These are phyloP conservation scores for Plectropomus leopardus DNA, from an alignment of 2,113 vertebrate species.

Conservation along the genomic window DNA sequence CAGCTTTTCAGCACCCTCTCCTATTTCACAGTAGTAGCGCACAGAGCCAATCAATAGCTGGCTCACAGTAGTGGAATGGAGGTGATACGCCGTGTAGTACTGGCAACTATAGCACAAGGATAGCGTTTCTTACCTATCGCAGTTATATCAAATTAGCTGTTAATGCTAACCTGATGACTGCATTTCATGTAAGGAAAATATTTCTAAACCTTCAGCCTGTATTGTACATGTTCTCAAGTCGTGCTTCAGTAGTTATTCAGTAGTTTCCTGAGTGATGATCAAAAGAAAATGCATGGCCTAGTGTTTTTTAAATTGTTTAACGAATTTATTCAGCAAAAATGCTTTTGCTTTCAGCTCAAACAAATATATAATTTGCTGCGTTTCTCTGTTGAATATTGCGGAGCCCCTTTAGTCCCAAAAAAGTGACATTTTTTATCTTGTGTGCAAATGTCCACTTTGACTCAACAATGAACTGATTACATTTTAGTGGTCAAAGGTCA, in stretches of 20 bases:
- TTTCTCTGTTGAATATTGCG: background rate
- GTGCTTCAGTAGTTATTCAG: background rate
- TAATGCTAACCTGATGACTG: background rate
- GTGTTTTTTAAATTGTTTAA: background rate
- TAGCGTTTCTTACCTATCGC: background rate
- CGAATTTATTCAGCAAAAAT: background rate
- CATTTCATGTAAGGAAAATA: background rate
- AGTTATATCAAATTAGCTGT: background rate
- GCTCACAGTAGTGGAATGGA: constrained; percentile 19
- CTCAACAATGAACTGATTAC: too few species aligned
- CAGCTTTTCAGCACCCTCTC: constrained; percentile 68
- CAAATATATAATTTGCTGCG: too few species aligned
- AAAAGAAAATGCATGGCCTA: background rate
- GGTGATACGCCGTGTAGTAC: background rate
- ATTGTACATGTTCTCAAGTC: background rate
- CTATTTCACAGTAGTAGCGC: constrained; percentile 62
- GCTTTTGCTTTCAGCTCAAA: background rate
- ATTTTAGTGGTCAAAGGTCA: too few species aligned
- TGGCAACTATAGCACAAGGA: background rate
- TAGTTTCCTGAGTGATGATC: too few species aligned
- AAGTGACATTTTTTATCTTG: too few species aligned
- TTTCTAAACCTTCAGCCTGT: background rate
- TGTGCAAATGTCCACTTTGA: too few species aligned
- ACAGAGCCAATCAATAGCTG: constrained; percentile 67
- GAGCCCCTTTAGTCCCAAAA: too few species aligned